Evolutionary conservation across 2,113 vertebrate genomes (phyloP).

Genomic region (Chascanopsetta lugubris): DNA sequence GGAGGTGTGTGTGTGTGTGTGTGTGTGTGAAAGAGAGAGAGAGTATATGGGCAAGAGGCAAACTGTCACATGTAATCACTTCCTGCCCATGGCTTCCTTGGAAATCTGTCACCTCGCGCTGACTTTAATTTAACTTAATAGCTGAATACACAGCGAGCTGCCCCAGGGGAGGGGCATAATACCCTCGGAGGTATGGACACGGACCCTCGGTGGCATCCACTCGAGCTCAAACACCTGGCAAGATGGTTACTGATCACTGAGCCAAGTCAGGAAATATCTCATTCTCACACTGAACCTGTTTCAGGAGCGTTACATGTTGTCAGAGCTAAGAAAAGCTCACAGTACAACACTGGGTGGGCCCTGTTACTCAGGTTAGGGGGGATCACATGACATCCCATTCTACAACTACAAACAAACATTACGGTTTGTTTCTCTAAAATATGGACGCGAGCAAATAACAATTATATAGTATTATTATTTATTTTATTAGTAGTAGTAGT

Average conservation of each 20-base stretch:
- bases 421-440: no score
- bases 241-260: constrained; percentile 14
- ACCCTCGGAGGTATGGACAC: constrained; percentile 17
- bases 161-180: constrained; percentile 26
- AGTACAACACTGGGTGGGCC: not conserved
- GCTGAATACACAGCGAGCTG: constrained; percentile 8
- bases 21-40: not conserved
- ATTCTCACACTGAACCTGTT: constrained; percentile 42
- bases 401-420: no score
- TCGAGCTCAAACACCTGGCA: constrained; percentile 59
- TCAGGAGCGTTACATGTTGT: constrained; percentile 30
- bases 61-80: constrained; percentile 51
- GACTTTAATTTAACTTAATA: constrained; percentile 45
- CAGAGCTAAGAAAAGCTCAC: constrained; percentile 10
- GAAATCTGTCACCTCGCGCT: constrained; percentile 63
- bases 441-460: no score
- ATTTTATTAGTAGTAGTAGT: no score
- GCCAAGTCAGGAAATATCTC: constrained; percentile 51
- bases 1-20: constrained; percentile 17
- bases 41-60: constrained; percentile 10
- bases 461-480: no score
- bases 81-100: constrained; percentile 58
- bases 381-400: no score
- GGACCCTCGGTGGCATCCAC: constrained; percentile 39
- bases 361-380: not conserved